phyloP scores from a whole-genome alignment of 2,113 vertebrate genomes.

The Oriolus oriolus region DNA sequence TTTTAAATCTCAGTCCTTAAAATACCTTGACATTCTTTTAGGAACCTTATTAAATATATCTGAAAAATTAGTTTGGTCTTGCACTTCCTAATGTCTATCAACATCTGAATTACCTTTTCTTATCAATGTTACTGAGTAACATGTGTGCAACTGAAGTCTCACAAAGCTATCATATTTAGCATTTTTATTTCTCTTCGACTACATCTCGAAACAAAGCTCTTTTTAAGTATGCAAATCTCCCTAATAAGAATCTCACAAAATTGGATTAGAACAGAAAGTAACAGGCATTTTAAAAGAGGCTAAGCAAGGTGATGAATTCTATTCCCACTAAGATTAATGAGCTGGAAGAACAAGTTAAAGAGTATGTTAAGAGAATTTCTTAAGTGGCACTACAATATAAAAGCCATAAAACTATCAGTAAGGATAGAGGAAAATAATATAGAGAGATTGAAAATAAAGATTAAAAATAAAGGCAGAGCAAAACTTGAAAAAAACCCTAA shows the following conservation, averaged over 20 bases:
- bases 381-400: neutral
- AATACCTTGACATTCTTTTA: neutral
- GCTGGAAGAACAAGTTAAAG: neutral
- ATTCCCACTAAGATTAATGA: neutral
- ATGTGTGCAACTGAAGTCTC: accelerated
- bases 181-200: neutral
- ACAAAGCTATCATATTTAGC: neutral
- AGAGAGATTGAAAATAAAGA: neutral
- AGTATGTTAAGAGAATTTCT: neutral
- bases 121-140: neutral
- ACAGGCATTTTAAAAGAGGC: neutral
- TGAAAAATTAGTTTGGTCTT: neutral
- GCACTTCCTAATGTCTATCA: neutral
- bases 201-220: neutral
- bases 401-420: neutral
- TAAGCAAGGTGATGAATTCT: neutral
- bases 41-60: neutral
- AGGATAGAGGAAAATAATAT: neutral
- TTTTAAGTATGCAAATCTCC: neutral
- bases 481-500: neutral
- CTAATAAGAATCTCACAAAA: neutral
- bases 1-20: neutral
- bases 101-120: neutral
- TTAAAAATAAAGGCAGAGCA: neutral
- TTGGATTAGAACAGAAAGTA: neutral